Percentiles rank a stretch among this genome's conserved stretches.
Evolutionary conservation across 2,797 vertebrate species (phyloP).

Genomic region (Chelmon rostratus): DNA sequence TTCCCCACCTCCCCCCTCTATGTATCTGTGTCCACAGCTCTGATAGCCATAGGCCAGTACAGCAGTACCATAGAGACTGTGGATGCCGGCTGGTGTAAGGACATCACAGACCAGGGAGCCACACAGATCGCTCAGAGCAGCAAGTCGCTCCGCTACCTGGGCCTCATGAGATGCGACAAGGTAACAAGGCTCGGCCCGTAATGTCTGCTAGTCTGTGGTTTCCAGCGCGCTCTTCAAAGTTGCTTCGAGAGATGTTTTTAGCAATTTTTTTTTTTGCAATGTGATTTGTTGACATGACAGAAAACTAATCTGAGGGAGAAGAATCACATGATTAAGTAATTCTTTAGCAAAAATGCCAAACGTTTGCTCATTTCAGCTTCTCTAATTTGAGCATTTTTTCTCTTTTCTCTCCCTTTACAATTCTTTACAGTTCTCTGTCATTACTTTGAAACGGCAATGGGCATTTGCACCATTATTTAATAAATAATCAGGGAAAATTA

Average conservation of each 20-base stretch:
- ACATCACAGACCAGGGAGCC: constrained; percentile 97
- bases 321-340: background rate
- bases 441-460: background rate
- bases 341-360: too few species aligned
- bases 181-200: constrained; percentile 80
- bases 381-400: background rate
- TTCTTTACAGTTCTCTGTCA: too few species aligned
- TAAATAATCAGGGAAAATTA: background rate
- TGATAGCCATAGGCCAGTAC: constrained; percentile 97
- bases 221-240: background rate
- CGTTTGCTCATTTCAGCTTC: background rate
- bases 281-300: background rate
- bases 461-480: background rate
- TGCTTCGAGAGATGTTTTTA: background rate
- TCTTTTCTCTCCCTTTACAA: background rate
- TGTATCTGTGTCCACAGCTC: constrained; percentile 84
- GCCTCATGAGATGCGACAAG: constrained; percentile 99
- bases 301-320: background rate
- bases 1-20: background rate
- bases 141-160: constrained; percentile 97
- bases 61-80: constrained; percentile 98
- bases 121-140: constrained; percentile 97
- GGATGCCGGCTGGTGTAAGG: constrained; percentile 99
- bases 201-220: constrained; percentile 30
- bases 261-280: background rate